Evolutionary conservation across 2,797 vertebrate species (phyloP), one percentile per base, ranked within the genome.

Genomic region (Oryzias dopingdopingensis): DNA sequence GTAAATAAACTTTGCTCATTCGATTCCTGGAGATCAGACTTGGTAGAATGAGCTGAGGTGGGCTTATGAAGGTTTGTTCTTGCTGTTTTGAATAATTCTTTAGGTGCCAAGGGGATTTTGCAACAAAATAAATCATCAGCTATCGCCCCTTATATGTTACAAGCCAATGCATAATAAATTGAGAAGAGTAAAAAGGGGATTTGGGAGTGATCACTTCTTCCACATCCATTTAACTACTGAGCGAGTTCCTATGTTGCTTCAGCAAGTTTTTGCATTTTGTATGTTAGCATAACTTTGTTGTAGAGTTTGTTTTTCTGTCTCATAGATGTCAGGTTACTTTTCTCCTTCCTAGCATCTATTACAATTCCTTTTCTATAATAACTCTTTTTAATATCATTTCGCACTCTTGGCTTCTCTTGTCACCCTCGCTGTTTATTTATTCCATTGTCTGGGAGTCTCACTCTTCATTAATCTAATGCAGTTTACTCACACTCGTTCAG

Each of bases 401-500:
- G 23, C 41, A 29, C 52, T 53, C 42, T 55, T 29, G 52, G 32
- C 40, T 45, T 20, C 53, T 8, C 59, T 26, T 72, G 53, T 49
- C 14, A 60, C 29, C 59, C 2, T 62, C 4, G 57, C 18, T 65
- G 42, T 79, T 58, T 67, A 59, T 67, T 72, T 74, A 63, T 71
- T 57, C 74, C 32, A 42, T 47, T 47, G 64, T 59, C 57, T 77
- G 54, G 70, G 77, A 72, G 65, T 4, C 72, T 73, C 67, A 23
- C 29, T 74, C 68, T 70, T 80, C 75, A 80, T 84, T 86, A 78
- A 84, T 80, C 69, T 77, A 82, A 84, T 86, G 72, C 74, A 77
- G 58, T 73, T 83, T 69, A 32, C 59, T 56, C 67, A 54, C 66
- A 67, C 72, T 62, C 56, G 66, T 70, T 84, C 71, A 71, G 42